Base-by-base conservation (phyloP, 2,113 vertebrate genomes). In the Tapirus terrestris region DNA sequence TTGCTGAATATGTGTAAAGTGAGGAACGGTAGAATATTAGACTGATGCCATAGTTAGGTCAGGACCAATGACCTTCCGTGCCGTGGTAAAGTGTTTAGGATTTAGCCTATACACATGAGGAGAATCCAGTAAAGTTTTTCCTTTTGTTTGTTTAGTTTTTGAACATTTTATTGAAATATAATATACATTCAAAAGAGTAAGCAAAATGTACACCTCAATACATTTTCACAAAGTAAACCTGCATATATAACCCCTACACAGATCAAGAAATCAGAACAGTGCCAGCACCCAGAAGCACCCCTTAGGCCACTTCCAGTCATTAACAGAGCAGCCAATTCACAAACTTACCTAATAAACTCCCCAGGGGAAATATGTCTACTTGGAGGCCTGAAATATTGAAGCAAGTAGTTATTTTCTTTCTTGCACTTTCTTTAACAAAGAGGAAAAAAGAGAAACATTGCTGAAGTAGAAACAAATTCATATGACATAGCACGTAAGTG, bases 401-500 rank as follows among this genome's bases (percentile, higher is more conserved):
- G 33, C n/a, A 84, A 60, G 14, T n/a, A 81, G 13, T 60, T 70
- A 70, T 77, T 60, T 73, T 67, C 48, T 63, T 79, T 14, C 60
- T 56, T 56, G 17, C 5, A 11, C 29, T 63, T 83, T 84, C 45
- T 87, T 77, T 88, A 96, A 56, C 89, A 89, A 63, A 76, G 12
- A 63, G n/a, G 36, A 20, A 33, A 33, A 89, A 36, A 93, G 25
- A 65, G 53, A 79, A 92, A 36, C 56, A 84, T 48, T 17, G 53
- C 58, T 80, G 17, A 93, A 85, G 33, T 17, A 89, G 80, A 91
- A 83, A 83, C 33, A 72, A 83, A 87, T 75, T 95, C 17, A 36
- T 27, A 56, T 45, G 21, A 43, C 89, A 75, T 4, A 72, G 36
- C n/a, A 76, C 94, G 13, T 31, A 10, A 29, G 12, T 31, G 0